Percentiles rank a stretch among this genome's conserved stretches.
Evolutionary conservation across 2,113 vertebrate genomes (phyloP).

Genomic region (Phasianus colchicus): DNA sequence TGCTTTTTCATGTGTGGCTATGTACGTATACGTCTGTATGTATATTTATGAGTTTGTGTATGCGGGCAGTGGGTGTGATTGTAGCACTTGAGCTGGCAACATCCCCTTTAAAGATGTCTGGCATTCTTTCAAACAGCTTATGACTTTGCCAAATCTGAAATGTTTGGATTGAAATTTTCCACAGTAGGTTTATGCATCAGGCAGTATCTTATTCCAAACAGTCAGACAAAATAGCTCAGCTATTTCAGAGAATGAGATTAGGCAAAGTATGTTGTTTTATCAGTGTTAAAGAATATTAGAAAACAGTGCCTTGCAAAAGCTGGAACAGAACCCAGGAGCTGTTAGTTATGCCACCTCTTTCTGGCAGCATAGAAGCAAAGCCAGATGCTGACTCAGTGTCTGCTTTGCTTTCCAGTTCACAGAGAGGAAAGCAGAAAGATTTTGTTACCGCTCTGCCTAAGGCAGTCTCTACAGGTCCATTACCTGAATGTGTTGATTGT

Average conservation of each 20-base stretch:
- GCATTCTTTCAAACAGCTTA: not conserved
- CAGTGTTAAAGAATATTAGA: slow-evolving; percentile 21
- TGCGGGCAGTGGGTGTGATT: not conserved
- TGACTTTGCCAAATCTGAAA: slow-evolving; percentile 20
- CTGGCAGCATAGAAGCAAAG: slow-evolving; percentile 27
- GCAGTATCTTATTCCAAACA: slow-evolving; percentile 7
- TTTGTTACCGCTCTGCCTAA: not conserved
- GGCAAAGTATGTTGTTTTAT: slow-evolving; percentile 51
- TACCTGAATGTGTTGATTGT: not conserved
- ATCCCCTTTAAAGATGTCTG: not conserved
- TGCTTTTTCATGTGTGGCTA: not conserved
- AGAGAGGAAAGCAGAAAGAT: not conserved
- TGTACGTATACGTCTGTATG: not conserved
- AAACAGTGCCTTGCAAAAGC: slow-evolving; percentile 15
- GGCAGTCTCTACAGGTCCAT: not conserved
- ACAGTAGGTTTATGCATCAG: not conserved
- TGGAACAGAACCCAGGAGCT: slow-evolving; percentile 45
- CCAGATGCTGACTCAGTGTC: not conserved
- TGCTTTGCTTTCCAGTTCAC: not conserved
- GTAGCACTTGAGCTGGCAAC: not conserved
- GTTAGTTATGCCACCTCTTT: not conserved
- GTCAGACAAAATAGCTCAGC: slow-evolving; percentile 36
- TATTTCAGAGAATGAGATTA: slow-evolving; percentile 34
- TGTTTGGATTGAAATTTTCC: slow-evolving; percentile 24
- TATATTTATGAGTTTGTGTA: not conserved